Evolutionary conservation across 2,797 vertebrate species (phyloP).

Genomic region (Harpagifer antarcticus): DNA sequence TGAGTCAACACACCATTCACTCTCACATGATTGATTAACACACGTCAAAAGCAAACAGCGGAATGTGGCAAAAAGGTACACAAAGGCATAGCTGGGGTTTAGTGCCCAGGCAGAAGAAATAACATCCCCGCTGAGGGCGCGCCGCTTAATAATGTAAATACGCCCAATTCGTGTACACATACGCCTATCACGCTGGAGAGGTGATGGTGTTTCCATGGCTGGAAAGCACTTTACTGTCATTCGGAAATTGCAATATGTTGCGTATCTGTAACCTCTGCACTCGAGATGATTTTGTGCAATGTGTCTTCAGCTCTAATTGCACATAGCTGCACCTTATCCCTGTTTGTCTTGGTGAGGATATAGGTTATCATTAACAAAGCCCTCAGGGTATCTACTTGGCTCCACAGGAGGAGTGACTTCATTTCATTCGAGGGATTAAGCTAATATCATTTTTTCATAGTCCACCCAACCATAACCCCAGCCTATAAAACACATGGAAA

Average conservation of each 20-base stretch:
- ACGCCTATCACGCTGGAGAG: constrained; percentile 56
- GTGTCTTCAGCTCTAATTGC: constrained; percentile 48
- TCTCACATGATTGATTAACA: constrained; percentile 85
- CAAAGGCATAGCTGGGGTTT: constrained; percentile 82
- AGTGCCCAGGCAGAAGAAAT: constrained; percentile 76
- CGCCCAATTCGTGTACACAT: constrained; percentile 63
- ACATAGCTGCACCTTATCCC: constrained; percentile 57
- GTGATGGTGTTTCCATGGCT: constrained; percentile 57
- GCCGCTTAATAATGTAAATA: constrained; percentile 80
- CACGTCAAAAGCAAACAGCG: constrained; percentile 83
- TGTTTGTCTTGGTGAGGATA: constrained; percentile 74
- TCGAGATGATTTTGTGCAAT: constrained; percentile 45
- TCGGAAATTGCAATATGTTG: constrained; percentile 39
- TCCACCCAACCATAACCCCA: constrained; percentile 53
- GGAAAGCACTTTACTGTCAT: constrained; percentile 34
- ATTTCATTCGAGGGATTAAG: constrained; percentile 59
- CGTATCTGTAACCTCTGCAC: constrained; percentile 49
- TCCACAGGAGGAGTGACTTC: constrained; percentile 56
- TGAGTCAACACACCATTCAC: constrained; percentile 81
- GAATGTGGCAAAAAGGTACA: constrained; percentile 85
- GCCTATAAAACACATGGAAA: constrained; percentile 67
- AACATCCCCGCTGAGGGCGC: constrained; percentile 73
- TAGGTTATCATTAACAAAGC: constrained; percentile 44
- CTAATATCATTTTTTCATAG: constrained; percentile 58
- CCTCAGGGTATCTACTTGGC: constrained; percentile 60